A percentile compares a stretch with the other conserved stretches of the same genome.
Evolutionary conservation across 2,797 vertebrate species (phyloP).

Genomic region (Iguana delicatissima): DNA sequence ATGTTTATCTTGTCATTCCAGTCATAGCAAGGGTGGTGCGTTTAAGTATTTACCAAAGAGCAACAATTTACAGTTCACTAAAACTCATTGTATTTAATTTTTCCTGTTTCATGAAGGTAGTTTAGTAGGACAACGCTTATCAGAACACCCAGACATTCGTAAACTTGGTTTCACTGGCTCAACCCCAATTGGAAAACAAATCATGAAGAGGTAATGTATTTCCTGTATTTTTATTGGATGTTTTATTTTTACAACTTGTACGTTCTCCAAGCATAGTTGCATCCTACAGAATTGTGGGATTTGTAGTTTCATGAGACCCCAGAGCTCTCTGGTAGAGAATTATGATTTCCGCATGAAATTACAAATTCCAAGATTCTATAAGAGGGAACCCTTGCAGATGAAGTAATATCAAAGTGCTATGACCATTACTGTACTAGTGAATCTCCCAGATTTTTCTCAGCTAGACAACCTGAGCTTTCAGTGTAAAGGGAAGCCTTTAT

Average conservation of each 20-base stretch:
- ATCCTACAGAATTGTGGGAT: background rate
- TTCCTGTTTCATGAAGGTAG: constrained; percentile 80
- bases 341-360: too few relatives aligned
- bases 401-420: background rate
- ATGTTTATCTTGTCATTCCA: background rate
- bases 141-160: constrained; percentile 93
- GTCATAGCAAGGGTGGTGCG: background rate
- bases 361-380: too few relatives aligned
- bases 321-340: too few relatives aligned
- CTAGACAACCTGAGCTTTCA: background rate
- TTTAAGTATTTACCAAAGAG: background rate
- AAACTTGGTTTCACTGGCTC: constrained; percentile 98
- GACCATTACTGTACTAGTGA: background rate
- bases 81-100: background rate
- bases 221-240: background rate
- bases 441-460: background rate
- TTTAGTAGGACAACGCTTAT: constrained; percentile 91
- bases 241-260: background rate
- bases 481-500: too few relatives aligned
- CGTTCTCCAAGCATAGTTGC: background rate
- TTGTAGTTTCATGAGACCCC: too few relatives aligned
- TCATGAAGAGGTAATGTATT: constrained; percentile 92
- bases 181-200: constrained; percentile 93
- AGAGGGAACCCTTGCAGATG: too few relatives aligned
- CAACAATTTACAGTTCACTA: background rate